phyloP scores from a whole-genome alignment of 2,888 invertebrate genomes.

The Scaptomyza tumidula region DNA sequence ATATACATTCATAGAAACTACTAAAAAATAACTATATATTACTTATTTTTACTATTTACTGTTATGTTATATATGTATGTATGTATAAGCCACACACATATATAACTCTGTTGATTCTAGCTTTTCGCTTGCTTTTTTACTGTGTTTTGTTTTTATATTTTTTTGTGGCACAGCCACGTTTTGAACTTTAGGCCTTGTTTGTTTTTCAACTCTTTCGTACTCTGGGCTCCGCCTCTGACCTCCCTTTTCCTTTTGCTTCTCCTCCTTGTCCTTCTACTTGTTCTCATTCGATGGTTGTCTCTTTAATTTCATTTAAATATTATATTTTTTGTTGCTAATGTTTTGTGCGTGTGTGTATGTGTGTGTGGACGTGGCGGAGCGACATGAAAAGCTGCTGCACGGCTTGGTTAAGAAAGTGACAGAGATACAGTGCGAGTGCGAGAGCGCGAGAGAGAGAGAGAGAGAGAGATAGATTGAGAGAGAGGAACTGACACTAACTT shows the following conservation, averaged over 20 bases:
- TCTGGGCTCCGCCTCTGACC: conserved; percentile 21
- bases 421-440: conserved; percentile 10
- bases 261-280: conserved; percentile 18
- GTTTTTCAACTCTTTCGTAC: conserved; percentile 13
- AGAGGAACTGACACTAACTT: conserved; percentile 25
- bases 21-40: conserved; percentile 25
- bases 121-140: conserved; percentile 11
- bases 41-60: conserved; percentile 17
- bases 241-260: not conserved
- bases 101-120: conserved; percentile 43
- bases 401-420: conserved; percentile 14
- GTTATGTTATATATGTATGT: conserved; percentile 14
- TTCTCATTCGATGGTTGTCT: conserved; percentile 46
- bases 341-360: conserved; percentile 2
- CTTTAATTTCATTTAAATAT: conserved; percentile 14
- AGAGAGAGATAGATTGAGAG: conserved; percentile 19
- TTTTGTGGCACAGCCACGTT: conserved; percentile 75
- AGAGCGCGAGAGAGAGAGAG: not conserved
- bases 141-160: conserved; percentile 28
- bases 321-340: conserved; percentile 14
- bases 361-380: not conserved
- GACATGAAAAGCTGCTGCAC: conserved; percentile 7
- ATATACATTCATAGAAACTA: conserved; percentile 40
- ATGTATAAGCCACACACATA: conserved; percentile 7
- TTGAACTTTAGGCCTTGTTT: conserved; percentile 77